phyloP scores from a whole-genome alignment of 2,113 vertebrate species.

The Atractosteus spatula region DNA sequence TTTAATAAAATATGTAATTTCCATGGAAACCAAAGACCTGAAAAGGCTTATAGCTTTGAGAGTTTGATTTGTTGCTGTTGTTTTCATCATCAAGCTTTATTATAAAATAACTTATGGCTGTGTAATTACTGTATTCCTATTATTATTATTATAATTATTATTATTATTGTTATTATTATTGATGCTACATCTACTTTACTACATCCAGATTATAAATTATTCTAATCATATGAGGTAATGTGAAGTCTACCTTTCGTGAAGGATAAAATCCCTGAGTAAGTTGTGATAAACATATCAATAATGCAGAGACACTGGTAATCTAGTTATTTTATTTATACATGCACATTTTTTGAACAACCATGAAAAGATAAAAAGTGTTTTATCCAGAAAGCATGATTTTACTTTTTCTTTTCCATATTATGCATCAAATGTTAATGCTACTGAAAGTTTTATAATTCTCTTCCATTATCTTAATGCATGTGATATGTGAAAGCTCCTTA shows the following conservation, averaged over 20 bases:
- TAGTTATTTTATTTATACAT: conserved; percentile 44
- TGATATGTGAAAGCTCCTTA: conserved; percentile 52
- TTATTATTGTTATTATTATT: too few relatives aligned
- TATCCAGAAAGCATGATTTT: conserved; percentile 40
- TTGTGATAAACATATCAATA: conserved; percentile 55
- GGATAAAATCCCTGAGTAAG: conserved; percentile 32
- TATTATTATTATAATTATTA: too few relatives aligned
- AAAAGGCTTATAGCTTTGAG: too few relatives aligned
- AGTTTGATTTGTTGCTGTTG: too few relatives aligned
- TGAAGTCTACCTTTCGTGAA: conserved; percentile 13
- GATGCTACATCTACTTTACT: too few relatives aligned
- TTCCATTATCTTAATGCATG: conserved; percentile 67
- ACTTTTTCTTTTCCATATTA: conserved; percentile 52
- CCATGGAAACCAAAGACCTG: too few relatives aligned
- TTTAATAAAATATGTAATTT: too few relatives aligned
- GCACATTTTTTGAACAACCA: conserved; percentile 41
- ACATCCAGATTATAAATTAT: too few relatives aligned
- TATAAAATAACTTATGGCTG: too few relatives aligned
- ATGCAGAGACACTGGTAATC: conserved; percentile 38
- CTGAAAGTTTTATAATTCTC: conserved; percentile 63
- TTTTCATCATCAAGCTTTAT: too few relatives aligned
- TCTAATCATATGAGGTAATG: background rate
- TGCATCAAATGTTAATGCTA: conserved; percentile 69
- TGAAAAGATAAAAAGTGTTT: conserved; percentile 29
- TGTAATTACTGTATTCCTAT: too few relatives aligned